Conservation (phyloP, 2,797 vertebrate genomes). For the Tokudaia tokunoshimensis region DNA sequence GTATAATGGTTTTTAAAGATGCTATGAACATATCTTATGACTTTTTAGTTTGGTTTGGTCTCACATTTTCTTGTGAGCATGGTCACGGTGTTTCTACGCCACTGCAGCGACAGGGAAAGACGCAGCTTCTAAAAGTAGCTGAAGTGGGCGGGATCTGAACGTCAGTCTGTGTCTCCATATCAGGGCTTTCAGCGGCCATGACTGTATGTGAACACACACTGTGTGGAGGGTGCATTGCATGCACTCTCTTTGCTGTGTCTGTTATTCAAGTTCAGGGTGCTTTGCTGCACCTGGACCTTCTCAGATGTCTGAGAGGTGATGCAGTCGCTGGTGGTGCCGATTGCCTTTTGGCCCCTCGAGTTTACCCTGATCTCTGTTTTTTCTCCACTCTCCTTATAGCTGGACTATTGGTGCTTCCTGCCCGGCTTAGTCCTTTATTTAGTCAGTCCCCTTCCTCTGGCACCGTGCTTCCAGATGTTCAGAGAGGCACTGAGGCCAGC, state of each 20-base stretch:
- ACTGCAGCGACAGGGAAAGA: background rate
- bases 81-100: background rate
- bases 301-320: constrained; percentile 30
- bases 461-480: background rate
- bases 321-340: constrained; percentile 29
- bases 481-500: background rate
- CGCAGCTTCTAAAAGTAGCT: background rate
- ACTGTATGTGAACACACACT: background rate
- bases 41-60: constrained; percentile 37
- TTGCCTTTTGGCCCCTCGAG: background rate
- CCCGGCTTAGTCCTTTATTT: background rate
- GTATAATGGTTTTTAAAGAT: constrained; percentile 8
- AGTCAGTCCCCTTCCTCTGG: background rate
- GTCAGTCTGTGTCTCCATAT: background rate
- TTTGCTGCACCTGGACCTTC: background rate
- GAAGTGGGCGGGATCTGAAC: background rate
- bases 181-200: background rate
- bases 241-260: background rate
- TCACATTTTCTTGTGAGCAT: background rate
- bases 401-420: background rate
- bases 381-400: background rate
- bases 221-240: background rate
- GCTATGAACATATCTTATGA: background rate
- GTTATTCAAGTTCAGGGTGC: background rate
- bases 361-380: background rate